Evolutionary conservation across 2,888 invertebrate species (phyloP), one percentile per base, ranked within the genome.

Genomic region (Trachelus iudaicus): DNA sequence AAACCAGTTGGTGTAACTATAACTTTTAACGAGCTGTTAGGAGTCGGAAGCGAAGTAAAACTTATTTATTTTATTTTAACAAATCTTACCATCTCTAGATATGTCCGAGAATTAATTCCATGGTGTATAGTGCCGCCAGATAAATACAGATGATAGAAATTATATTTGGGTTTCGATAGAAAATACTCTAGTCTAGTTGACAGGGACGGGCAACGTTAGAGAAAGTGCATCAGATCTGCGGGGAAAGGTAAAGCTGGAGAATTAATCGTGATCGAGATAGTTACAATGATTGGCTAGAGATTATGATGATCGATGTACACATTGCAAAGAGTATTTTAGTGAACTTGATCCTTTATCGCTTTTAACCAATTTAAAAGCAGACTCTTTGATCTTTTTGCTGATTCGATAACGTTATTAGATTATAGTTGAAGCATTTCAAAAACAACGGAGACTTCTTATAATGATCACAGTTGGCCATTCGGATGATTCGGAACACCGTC

Each of bases 401-500:
- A 56, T 23, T 56, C 56, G 56, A 56, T 56, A 15, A 56, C 56
- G 56, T 23, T 56, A 23, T 56, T 56, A 23, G 56, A 23, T 56
- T 56, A 56, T 56, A 56, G 56, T 9, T 23, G 56, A 23, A 56
- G 23, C 56, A 56, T 56, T 56, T 56, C 56, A 56, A 56, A 56
- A 23, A 56, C 56, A 56, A 56, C 56, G 15, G 23, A 23, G 56
- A 23, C 56, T 56, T 74, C 74, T 33, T 74, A 0, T 30, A 34
- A n/a, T 23, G 34, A 74, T 73, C 34, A 23, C 73, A 34, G 35
- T 74, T 56, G 69, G 34, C n/a, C 77, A 75, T 69, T 74, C 69
- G 73, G 71, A 78, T 73, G 73, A 81, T 81, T 81, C 74, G 80
- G 80, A 69, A 40, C 81, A 81, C 37, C 81, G 81, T 81, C 80